These are phyloP conservation scores for Struthio camelus DNA, from an alignment of 2,113 vertebrate genomes.

Conservation along the genomic window DNA sequence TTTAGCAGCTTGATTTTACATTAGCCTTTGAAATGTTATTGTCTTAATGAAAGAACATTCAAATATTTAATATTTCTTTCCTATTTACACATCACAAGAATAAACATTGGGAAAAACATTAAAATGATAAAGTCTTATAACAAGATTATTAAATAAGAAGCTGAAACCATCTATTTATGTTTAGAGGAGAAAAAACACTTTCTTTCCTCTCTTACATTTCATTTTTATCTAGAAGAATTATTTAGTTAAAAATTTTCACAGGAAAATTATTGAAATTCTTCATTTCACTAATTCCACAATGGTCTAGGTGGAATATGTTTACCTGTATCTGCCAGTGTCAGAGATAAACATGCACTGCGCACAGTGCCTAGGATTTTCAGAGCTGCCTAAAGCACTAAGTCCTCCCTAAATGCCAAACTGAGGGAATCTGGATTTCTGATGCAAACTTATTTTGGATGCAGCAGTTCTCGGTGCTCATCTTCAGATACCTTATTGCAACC, in stretches of 20 bases:
- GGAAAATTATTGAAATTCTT: conserved; percentile 24
- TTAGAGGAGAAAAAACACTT: neutral
- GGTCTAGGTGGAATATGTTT: conserved; percentile 45
- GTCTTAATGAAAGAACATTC: conserved; percentile 75
- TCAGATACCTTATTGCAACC: conserved; percentile 50
- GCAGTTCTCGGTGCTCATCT: conserved; percentile 58
- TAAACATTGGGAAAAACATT: conserved; percentile 53
- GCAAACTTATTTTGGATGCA: conserved; percentile 43
- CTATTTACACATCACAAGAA: conserved; percentile 68
- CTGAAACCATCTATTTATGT: conserved; percentile 19
- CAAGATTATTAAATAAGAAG: conserved; percentile 21
- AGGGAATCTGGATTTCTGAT: conserved; percentile 34
- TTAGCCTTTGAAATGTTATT: conserved; percentile 77
- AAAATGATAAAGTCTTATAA: conserved; percentile 7
- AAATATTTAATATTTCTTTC: conserved; percentile 77
- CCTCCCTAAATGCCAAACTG: neutral
- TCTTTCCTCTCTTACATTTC: neutral
- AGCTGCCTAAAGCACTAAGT: conserved; percentile 30
- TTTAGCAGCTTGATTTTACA: conserved; percentile 80
- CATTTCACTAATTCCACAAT: conserved; percentile 58
- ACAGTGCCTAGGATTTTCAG: conserved; percentile 54
- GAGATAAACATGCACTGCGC: conserved; percentile 17
- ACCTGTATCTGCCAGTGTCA: conserved; percentile 51
- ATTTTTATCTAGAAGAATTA: conserved; percentile 30
- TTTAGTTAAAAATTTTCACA: conserved; percentile 8